These are phyloP conservation scores for Channa maculata DNA, from an alignment of 2,113 vertebrate species.

Conservation along the genomic window DNA sequence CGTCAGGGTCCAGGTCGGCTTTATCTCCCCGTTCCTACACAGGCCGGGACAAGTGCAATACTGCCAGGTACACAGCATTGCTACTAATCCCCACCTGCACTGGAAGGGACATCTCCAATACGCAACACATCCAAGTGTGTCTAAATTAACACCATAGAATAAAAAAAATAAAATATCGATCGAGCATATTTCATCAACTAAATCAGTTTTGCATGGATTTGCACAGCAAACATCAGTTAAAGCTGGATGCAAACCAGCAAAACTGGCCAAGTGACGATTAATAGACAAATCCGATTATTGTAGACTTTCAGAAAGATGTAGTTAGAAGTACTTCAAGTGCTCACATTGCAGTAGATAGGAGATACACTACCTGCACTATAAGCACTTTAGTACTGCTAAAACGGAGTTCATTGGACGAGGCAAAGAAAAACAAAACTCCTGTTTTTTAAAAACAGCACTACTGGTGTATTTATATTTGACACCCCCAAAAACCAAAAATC, in stretches of 20 bases:
- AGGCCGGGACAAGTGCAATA: conserved; percentile 99
- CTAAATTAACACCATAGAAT: background rate
- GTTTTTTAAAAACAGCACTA: background rate
- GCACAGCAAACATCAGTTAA: conserved; percentile 90
- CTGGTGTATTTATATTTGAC: conserved; percentile 17
- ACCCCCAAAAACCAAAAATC: conserved; percentile 47
- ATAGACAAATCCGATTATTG: background rate
- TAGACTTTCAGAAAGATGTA: conserved; percentile 71
- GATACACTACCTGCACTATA: conserved; percentile 99
- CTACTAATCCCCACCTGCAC: conserved; percentile 97
- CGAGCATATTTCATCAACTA: conserved; percentile 80
- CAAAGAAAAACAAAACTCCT: background rate
- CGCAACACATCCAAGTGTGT: background rate
- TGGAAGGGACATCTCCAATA: conserved; percentile 87
- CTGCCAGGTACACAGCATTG: conserved; percentile 94
- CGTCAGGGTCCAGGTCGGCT: conserved; percentile 37
- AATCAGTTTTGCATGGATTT: conserved; percentile 99
- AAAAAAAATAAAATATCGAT: background rate
- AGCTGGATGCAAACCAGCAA: conserved; percentile 99
- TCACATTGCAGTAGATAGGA: conserved; percentile 98
- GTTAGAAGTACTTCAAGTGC: conserved; percentile 99
- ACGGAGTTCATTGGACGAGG: conserved; percentile 55
- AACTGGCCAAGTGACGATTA: conserved; percentile 91
- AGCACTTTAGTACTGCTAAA: conserved; percentile 99
- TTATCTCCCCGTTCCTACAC: conserved; percentile 92